phyloP scores from a whole-genome alignment of 2,888 invertebrate genomes.

The Saturnia pavonia region DNA sequence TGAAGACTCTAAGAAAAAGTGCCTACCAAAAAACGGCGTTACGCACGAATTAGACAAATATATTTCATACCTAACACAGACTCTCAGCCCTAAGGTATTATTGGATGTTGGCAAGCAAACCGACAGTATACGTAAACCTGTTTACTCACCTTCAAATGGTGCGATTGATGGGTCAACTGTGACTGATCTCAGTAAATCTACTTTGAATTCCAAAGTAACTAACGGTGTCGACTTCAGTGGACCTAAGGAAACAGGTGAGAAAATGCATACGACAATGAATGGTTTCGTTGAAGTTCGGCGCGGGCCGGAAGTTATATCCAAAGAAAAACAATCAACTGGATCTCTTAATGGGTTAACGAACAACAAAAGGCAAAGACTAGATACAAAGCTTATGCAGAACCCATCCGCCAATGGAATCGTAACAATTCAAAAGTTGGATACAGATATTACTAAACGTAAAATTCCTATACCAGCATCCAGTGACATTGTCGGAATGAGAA shows the following conservation, averaged over 20 bases:
- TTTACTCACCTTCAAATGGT: slow-evolving; percentile 42
- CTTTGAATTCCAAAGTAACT: slow-evolving; percentile 45
- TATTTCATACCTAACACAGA: slow-evolving; percentile 75
- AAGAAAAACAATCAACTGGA: slow-evolving; percentile 50
- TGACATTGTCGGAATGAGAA: slow-evolving; percentile 50
- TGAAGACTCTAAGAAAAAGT: slow-evolving; percentile 71
- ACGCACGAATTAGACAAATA: slow-evolving; percentile 76
- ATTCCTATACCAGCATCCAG: slow-evolving; percentile 57
- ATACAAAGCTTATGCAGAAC: slow-evolving; percentile 50
- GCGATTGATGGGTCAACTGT: slow-evolving; percentile 42
- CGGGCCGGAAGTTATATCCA: slow-evolving; percentile 50
- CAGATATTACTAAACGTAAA: slow-evolving; percentile 52
- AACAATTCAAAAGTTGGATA: slow-evolving; percentile 43
- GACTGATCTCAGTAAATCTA: slow-evolving; percentile 53
- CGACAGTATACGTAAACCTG: slow-evolving; percentile 45
- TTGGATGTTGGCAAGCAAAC: slow-evolving; percentile 69
- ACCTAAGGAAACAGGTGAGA: slow-evolving; percentile 55
- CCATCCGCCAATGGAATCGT: slow-evolving; percentile 66
- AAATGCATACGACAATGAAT: slow-evolving; percentile 58
- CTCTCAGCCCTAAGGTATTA: slow-evolving; percentile 74
- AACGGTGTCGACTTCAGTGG: slow-evolving; percentile 57
- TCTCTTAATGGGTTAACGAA: slow-evolving; percentile 59
- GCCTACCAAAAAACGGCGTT: slow-evolving; percentile 73
- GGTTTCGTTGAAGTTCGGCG: slow-evolving; percentile 67
- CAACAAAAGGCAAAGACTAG: slow-evolving; percentile 52